Conservation (phyloP, 1,140 invertebrate genomes). For the Vollenhovia emeryi region DNA sequence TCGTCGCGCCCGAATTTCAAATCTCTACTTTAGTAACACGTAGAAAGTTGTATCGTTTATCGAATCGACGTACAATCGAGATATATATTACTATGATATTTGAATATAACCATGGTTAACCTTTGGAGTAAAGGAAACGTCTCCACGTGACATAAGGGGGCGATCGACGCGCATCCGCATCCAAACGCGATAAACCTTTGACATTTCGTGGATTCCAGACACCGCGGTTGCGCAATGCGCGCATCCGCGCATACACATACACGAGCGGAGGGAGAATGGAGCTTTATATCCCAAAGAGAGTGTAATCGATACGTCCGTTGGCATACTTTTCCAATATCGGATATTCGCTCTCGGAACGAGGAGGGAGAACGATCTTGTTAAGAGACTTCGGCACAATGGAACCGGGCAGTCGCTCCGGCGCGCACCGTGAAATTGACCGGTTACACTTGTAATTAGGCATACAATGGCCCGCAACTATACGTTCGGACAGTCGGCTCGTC, state of each 20-base stretch:
- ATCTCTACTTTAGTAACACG: background rate
- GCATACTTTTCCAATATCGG: slow-evolving; percentile 55
- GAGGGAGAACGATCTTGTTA: slow-evolving; percentile 30
- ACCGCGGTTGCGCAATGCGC: slow-evolving; percentile 58
- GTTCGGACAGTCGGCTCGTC: background rate
- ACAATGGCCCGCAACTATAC: slow-evolving; percentile 64
- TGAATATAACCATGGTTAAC: background rate
- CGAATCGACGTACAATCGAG: too few relatives aligned
- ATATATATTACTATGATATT: background rate
- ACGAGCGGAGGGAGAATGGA: background rate
- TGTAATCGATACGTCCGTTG: slow-evolving; percentile 60
- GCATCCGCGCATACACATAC: slow-evolving; percentile 25
- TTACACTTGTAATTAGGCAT: slow-evolving; percentile 69
- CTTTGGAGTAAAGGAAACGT: background rate
- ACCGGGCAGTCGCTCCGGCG: slow-evolving; percentile 26
- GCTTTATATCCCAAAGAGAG: background rate
- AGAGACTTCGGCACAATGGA: slow-evolving; percentile 54
- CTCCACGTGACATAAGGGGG: slow-evolving; percentile 18
- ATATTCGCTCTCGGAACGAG: slow-evolving; percentile 52
- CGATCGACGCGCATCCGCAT: background rate
- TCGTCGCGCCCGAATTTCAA: background rate
- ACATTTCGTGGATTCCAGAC: slow-evolving; percentile 65
- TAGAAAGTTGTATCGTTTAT: background rate
- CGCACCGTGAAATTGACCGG: slow-evolving; percentile 62
- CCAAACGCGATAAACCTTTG: slow-evolving; percentile 51